Base-by-base conservation (phyloP, 2,888 invertebrate genomes). In the Phalera bucephala region DNA sequence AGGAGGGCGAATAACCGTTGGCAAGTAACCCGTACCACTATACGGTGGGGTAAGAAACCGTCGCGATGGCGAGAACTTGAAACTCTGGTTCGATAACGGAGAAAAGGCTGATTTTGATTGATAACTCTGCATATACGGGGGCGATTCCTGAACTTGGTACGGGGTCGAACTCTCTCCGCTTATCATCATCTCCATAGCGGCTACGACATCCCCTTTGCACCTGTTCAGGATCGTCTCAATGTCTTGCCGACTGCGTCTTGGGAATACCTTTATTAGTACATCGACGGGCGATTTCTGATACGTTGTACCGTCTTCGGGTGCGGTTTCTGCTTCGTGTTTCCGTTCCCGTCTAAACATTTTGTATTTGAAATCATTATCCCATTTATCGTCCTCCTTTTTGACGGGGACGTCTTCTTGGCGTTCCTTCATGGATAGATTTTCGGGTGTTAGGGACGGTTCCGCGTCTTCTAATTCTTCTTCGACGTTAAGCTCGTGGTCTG, bases 131-230 rank as follows among this genome's bases (percentile, higher is more conserved):
- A 86, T 59, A 28, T 89, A 90, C 0, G 90, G 88, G 1, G 85
- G 83, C 0, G 85, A 86, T 42, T 86, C 88, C 9, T 88, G 88
- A 25, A 88, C 52, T 33, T 73, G 80, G 56, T 85, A 87, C 56
- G 84, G 43, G 65, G 68, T 36, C 43, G 72, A 36, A 42, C 83
- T 56, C 8, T 82, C 85, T 1, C 94, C 93, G 46, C 94, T 93
- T 8, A 96, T 92, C 91, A 98, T 94, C 70, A 95, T 93, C 71
- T 98, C 98, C 93, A 98, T 98, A 0, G 98, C 97, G 56, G 96
- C 95, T 0, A 98, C 93, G 0, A 97, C 95, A 72, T 98, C 97
- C 0, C 97, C 97, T 76, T 95, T 93, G 76, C 95, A 96, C 43
- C 95, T 92, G 52, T 95, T 94, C 11, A 98, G 88, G 27, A 96